Percentiles rank a stretch among this genome's conserved stretches.
phyloP scores from a whole-genome alignment of 2,113 vertebrate species.

The Scomber japonicus region DNA sequence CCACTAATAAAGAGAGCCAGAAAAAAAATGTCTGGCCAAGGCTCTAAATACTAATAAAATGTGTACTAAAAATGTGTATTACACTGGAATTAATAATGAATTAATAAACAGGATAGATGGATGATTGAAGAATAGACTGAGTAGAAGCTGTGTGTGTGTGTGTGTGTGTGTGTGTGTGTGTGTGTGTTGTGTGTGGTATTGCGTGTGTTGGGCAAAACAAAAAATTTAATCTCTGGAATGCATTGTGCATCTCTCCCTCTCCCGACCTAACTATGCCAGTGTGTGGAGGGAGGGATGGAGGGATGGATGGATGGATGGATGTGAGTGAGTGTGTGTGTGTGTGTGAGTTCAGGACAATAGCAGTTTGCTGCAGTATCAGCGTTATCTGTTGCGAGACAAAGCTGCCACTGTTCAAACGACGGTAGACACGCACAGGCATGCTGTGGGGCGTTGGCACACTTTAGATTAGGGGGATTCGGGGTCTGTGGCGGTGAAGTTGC shows the following conservation, averaged over 20 bases:
- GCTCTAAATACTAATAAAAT: constrained; percentile 17
- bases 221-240: constrained; percentile 81
- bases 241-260: constrained; percentile 75
- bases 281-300: constrained; percentile 48
- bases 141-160: background rate
- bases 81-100: constrained; percentile 1
- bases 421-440: constrained; percentile 47
- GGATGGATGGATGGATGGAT: constrained; percentile 10
- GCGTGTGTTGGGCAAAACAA: constrained; percentile 61
- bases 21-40: constrained; percentile 11
- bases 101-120: constrained; percentile 30
- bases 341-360: constrained; percentile 72
- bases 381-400: constrained; percentile 77
- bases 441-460: constrained; percentile 53
- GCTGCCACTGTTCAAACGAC: constrained; percentile 72
- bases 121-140: constrained; percentile 17
- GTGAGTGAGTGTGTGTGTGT: constrained; percentile 20
- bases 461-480: constrained; percentile 36
- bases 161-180: constrained; percentile 18
- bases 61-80: constrained; percentile 16
- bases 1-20: background rate
- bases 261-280: constrained; percentile 57
- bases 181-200: constrained; percentile 22
- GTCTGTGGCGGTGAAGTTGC: constrained; percentile 3
- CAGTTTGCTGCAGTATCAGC: constrained; percentile 76